Conservation (phyloP, 2,797 vertebrate genomes). For the Rhinella marina region DNA sequence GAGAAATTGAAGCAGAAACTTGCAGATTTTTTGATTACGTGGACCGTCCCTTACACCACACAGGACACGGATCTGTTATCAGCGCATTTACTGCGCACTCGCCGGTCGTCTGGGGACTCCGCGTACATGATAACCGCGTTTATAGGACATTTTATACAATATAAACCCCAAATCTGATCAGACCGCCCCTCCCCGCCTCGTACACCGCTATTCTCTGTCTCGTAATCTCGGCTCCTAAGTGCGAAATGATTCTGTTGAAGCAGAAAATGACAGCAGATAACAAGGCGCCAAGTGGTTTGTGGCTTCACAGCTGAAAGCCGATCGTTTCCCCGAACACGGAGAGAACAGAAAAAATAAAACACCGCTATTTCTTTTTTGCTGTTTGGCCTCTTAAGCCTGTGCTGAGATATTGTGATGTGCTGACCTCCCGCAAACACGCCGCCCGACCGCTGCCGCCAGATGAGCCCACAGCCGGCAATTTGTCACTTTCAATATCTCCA, state of each 20-base stretch:
- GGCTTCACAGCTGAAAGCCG: conserved; percentile 18
- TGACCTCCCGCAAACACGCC: conserved; percentile 12
- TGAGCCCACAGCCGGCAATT: conserved; percentile 17
- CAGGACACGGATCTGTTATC: no score
- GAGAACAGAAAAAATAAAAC: neutral
- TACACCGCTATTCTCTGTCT: conserved; percentile 6
- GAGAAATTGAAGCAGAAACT: no score
- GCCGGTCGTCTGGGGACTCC: no score
- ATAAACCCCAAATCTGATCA: neutral
- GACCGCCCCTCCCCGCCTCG: neutral
- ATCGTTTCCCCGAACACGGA: neutral
- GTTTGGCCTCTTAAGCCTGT: neutral
- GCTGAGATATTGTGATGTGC: conserved; percentile 3
- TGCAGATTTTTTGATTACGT: no score
- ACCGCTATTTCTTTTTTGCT: neutral
- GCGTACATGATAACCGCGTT: neutral
- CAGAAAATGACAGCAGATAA: conserved; percentile 31
- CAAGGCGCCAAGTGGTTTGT: neutral
- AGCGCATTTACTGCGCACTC: no score
- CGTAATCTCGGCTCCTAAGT: neutral
- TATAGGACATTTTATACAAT: neutral
- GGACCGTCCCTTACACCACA: no score
- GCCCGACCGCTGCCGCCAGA: neutral
- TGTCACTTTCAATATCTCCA: conserved; percentile 37
- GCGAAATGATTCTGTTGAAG: conserved; percentile 15